These are phyloP conservation scores for Monopis laevigella DNA, from an alignment of 2,888 invertebrate genomes.

Conservation along the genomic window DNA sequence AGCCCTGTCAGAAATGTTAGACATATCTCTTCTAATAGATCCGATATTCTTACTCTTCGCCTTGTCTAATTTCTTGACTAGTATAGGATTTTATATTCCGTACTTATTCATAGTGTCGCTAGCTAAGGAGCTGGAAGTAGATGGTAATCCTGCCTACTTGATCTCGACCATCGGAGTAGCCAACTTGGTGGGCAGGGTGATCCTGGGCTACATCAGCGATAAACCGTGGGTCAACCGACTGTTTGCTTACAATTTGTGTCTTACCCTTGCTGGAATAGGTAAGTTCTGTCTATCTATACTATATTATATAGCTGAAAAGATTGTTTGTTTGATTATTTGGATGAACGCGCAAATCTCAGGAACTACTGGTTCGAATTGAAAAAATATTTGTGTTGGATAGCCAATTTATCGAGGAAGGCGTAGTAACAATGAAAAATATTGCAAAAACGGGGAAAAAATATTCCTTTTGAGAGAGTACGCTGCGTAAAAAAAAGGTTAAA, in stretches of 20 bases:
- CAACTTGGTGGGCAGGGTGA: constrained; percentile 88
- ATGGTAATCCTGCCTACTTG: constrained; percentile 74
- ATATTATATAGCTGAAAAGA: too few species aligned
- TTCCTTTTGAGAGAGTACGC: too few species aligned
- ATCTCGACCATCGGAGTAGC: constrained; percentile 86
- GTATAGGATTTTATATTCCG: constrained; percentile 94
- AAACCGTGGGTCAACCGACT: constrained; percentile 92
- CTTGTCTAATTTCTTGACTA: constrained; percentile 93
- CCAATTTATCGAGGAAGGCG: too few species aligned
- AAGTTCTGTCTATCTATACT: too few species aligned
- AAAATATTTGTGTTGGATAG: too few species aligned
- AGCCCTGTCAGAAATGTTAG: constrained; percentile 83
- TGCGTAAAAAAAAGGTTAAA: too few species aligned
- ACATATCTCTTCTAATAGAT: constrained; percentile 84
- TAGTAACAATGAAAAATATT: too few species aligned
- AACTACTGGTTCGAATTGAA: too few species aligned
- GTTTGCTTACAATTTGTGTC: constrained; percentile 86
- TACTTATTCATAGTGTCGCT: constrained; percentile 86
- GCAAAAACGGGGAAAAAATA: too few species aligned
- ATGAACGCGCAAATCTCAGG: too few species aligned
- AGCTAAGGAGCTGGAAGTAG: constrained; percentile 69
- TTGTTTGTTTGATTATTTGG: too few species aligned
- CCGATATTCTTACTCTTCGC: constrained; percentile 90
- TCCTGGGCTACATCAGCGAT: constrained; percentile 88
- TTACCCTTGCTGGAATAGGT: constrained; percentile 89